Percentiles rank a stretch among this genome's conserved stretches.
These are phyloP conservation scores for Lordiphosa mommai DNA, from an alignment of 1,140 invertebrate genomes.

Conservation along the genomic window DNA sequence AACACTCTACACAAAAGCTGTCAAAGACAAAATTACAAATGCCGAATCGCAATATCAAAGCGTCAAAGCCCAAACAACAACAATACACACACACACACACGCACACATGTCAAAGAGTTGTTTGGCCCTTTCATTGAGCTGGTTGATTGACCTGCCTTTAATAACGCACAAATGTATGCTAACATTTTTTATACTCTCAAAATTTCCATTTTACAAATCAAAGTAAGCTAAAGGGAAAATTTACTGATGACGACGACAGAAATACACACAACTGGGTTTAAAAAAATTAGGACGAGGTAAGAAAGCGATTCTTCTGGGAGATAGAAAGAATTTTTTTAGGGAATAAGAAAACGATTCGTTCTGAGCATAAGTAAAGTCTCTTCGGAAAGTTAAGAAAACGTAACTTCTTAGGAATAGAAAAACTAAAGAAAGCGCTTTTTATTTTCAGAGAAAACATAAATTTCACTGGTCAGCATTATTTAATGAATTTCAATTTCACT, in stretches of 20 bases:
- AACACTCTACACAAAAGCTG: conserved; percentile 17
- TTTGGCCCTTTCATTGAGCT: conserved; percentile 29
- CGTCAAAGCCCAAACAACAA: conserved; percentile 8
- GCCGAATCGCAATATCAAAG: conserved; percentile 1
- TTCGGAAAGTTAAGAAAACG: no score
- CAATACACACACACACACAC: conserved; percentile 5
- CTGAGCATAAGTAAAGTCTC: no score
- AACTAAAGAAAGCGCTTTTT: no score
- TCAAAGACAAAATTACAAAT: conserved; percentile 9
- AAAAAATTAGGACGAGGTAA: no score
- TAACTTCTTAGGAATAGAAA: no score
- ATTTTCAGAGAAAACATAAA: no score
- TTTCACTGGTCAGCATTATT: no score
- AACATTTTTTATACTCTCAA: conserved; percentile 23
- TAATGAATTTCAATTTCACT: no score
- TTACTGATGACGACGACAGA: background rate
- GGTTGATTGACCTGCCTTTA: conserved; percentile 52
- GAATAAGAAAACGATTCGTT: no score
- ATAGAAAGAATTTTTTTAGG: no score
- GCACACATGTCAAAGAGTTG: conserved; percentile 40
- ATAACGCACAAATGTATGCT: conserved; percentile 50
- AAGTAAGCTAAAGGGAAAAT: conserved; percentile 3
- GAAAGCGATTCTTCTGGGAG: no score
- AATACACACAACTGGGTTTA: no score
- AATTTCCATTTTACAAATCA: conserved; percentile 23